phyloP scores from a whole-genome alignment of 2,113 vertebrate genomes.

The cattle (Bos taurus) region DNA sequence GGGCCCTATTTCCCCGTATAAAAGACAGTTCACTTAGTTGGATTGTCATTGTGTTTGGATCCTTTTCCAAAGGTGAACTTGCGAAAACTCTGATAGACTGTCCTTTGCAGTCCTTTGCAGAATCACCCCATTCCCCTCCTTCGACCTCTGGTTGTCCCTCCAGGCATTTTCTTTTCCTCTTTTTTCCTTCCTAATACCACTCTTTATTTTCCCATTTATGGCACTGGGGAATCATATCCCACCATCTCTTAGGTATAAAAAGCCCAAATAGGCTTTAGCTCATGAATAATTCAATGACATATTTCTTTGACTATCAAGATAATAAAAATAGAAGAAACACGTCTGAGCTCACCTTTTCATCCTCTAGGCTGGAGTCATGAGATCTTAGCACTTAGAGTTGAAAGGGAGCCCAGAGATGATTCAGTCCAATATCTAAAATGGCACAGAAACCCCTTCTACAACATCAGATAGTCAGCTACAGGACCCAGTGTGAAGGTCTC shows the following conservation, averaged over 20 bases:
- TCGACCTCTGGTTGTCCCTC: background rate
- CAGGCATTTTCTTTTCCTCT: background rate
- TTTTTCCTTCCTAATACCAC: background rate
- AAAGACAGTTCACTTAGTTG: slow-evolving; percentile 55
- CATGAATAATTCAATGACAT: slow-evolving; percentile 45
- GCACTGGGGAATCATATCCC: background rate
- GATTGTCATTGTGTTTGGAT: slow-evolving; percentile 51
- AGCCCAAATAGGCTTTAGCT: slow-evolving; percentile 29
- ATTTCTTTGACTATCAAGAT: slow-evolving; percentile 47
- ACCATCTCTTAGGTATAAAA: slow-evolving; percentile 37
- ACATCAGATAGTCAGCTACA: background rate
- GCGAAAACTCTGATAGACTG: slow-evolving; percentile 35
- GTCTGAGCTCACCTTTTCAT: slow-evolving; percentile 39
- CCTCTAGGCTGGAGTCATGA: slow-evolving; percentile 28
- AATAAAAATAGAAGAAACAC: slow-evolving; percentile 43
- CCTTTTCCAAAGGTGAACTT: slow-evolving; percentile 53
- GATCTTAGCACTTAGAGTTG: slow-evolving; percentile 26
- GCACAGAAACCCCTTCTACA: background rate
- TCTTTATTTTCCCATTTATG: slow-evolving; percentile 19
- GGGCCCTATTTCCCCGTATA: slow-evolving; percentile 28
- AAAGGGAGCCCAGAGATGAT: slow-evolving; percentile 37
- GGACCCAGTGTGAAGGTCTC: background rate
- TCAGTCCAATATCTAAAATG: background rate
- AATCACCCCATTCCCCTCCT: slow-evolving; percentile 7
- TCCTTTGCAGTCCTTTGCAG: background rate